Conservation (phyloP, 1,140 invertebrate genomes). For the Bombus pyrosoma region DNA sequence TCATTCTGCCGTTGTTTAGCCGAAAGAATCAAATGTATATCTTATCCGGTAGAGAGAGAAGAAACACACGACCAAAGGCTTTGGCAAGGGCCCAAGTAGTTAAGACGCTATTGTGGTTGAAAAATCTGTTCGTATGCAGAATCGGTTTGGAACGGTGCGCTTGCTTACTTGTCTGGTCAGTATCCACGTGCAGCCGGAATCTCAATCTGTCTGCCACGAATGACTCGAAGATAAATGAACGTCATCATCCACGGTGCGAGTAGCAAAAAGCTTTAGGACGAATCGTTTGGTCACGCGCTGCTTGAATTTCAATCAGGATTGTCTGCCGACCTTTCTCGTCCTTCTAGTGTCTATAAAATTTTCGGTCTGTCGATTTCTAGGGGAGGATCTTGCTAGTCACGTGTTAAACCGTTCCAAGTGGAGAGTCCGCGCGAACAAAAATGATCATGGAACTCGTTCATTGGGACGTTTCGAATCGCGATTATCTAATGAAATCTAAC, state of each 20-base stretch:
- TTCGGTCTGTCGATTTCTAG: background rate
- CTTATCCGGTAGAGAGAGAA: background rate
- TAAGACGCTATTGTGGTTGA: slow-evolving; percentile 9
- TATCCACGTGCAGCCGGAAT: slow-evolving; percentile 6
- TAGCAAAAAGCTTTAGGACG: slow-evolving; percentile 52
- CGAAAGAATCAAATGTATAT: background rate
- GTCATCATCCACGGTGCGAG: slow-evolving; percentile 45
- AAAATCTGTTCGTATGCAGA: slow-evolving; percentile 20
- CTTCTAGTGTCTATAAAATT: background rate
- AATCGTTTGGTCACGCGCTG: slow-evolving; percentile 62
- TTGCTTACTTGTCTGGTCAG: slow-evolving; percentile 15
- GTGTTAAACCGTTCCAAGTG: slow-evolving; percentile 31
- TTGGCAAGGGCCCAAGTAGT: background rate
- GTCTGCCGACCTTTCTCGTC: no score
- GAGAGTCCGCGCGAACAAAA: background rate
- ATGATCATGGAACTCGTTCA: background rate
- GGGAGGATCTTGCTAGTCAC: slow-evolving; percentile 47
- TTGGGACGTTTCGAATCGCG: background rate
- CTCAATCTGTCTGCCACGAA: slow-evolving; percentile 39
- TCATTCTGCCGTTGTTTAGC: background rate
- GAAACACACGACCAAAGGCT: no score
- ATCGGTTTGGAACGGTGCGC: background rate
- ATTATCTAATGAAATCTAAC: background rate
- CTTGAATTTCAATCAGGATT: slow-evolving; percentile 48
- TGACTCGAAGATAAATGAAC: slow-evolving; percentile 59